Evolutionary conservation across 1,140 invertebrate species (phyloP).

Genomic region (Mycetomoellerius zeteki): DNA sequence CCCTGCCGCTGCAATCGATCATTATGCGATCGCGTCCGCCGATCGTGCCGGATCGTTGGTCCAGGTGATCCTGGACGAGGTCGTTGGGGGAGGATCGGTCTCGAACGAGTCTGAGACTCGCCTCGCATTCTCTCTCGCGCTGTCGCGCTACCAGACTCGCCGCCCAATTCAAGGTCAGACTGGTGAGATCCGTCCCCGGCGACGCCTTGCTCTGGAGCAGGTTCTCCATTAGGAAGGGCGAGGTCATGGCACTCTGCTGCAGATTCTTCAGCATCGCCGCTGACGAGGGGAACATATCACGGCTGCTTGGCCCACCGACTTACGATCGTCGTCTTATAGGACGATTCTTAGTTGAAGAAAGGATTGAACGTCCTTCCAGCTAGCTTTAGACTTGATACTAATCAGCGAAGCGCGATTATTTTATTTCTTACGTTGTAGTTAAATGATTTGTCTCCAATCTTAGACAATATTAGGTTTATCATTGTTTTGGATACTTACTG

Average conservation of each 20-base stretch:
- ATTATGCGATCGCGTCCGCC: slow-evolving; percentile 41
- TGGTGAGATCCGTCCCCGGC: slow-evolving; percentile 81
- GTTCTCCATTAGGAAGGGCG: slow-evolving; percentile 88
- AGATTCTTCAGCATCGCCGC: slow-evolving; percentile 86
- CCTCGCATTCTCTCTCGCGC: slow-evolving; percentile 82
- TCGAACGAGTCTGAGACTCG: slow-evolving; percentile 56
- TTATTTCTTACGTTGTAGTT: neutral
- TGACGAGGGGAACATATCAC: slow-evolving; percentile 85
- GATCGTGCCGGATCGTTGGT: slow-evolving; percentile 63
- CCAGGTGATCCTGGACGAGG: slow-evolving; percentile 45
- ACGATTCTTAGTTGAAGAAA: neutral
- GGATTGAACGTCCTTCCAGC: neutral
- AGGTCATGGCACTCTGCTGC: slow-evolving; percentile 85
- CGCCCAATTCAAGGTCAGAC: slow-evolving; percentile 84
- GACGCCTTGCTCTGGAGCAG: slow-evolving; percentile 86
- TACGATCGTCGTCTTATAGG: neutral
- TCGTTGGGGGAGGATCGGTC: slow-evolving; percentile 59
- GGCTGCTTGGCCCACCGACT: slow-evolving; percentile 29
- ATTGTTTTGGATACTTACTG: slow-evolving; percentile 1
- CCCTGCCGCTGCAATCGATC: slow-evolving; percentile 66
- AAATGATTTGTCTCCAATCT: neutral
- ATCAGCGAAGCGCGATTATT: neutral
- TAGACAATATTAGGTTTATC: neutral
- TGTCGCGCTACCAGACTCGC: slow-evolving; percentile 83
- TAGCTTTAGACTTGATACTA: neutral